Conservation (phyloP, 2,113 vertebrate genomes). For the Cyphomyrus discorhynchus region DNA sequence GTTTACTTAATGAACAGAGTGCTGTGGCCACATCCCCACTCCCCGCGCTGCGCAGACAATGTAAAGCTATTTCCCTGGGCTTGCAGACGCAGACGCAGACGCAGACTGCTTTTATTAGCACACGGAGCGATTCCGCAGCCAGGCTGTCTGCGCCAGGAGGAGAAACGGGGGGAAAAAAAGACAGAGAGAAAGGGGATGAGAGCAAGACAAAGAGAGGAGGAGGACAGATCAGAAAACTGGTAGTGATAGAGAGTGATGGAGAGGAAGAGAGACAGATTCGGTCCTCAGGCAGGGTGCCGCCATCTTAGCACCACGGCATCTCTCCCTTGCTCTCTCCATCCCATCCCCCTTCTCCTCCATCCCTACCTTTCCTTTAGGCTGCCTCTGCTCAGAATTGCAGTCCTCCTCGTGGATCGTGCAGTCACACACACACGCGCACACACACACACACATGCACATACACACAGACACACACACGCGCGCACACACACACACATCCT, state of each 20-base stretch:
- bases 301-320: slow-evolving; percentile 24
- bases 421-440: not conserved
- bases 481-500: not conserved
- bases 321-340: slow-evolving; percentile 33
- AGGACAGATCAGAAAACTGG: slow-evolving; percentile 18
- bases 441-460: not conserved
- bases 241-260: not conserved
- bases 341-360: slow-evolving; percentile 12
- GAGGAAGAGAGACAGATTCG: slow-evolving; percentile 35
- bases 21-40: slow-evolving; percentile 63
- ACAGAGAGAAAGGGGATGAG: slow-evolving; percentile 19
- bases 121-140: slow-evolving; percentile 26
- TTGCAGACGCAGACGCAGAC: slow-evolving; percentile 24
- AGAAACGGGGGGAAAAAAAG: slow-evolving; percentile 25
- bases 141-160: not conserved
- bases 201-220: slow-evolving; percentile 13
- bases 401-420: not conserved
- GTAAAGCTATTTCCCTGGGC: slow-evolving; percentile 37
- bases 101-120: slow-evolving; percentile 38
- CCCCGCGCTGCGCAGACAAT: slow-evolving; percentile 49
- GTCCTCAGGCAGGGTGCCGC: slow-evolving; percentile 9
- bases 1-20: slow-evolving; percentile 90
- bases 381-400: slow-evolving; percentile 22
- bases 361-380: slow-evolving; percentile 25
- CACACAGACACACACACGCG: not conserved